Evolutionary conservation across 2,113 vertebrate species (phyloP).

Genomic region (Leucopternis melanops): DNA sequence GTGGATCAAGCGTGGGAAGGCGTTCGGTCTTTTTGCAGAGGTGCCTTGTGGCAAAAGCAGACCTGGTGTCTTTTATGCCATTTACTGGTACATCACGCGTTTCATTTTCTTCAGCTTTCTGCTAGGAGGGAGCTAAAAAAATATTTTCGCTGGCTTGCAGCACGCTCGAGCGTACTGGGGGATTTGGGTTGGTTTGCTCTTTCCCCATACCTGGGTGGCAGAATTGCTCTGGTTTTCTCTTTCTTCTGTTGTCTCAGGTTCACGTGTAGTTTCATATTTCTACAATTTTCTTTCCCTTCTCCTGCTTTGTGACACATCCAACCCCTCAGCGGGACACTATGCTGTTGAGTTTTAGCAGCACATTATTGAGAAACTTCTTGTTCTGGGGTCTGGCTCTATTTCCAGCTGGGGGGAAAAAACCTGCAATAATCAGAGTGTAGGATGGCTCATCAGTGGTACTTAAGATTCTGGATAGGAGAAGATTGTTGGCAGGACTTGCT

Average conservation of each 20-base stretch:
- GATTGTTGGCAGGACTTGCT: not conserved
- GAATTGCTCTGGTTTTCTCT: not conserved
- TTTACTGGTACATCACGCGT: not conserved
- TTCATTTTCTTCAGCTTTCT: not conserved
- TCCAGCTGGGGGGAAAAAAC: not conserved
- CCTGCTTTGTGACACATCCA: not conserved
- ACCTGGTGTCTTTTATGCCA: not conserved
- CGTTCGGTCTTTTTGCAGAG: not conserved
- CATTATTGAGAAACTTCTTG: not conserved
- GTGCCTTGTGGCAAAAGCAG: not conserved
- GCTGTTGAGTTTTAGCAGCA: not conserved
- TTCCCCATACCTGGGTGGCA: not conserved
- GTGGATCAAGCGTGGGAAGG: not conserved
- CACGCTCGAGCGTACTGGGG: rapidly evolving
- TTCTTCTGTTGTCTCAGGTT: not conserved
- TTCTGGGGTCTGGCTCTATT: not conserved
- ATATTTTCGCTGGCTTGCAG: rapidly evolving
- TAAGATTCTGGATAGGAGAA: not conserved
- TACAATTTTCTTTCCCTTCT: not conserved
- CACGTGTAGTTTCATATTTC: rapidly evolving
- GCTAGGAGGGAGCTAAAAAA: not conserved
- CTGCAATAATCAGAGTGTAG: not conserved
- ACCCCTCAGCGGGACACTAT: not conserved
- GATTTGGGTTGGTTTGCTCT: not conserved
- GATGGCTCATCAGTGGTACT: not conserved